Evolutionary conservation across 2,888 invertebrate genomes (phyloP).

Genomic region (Erpobdella octoculata): DNA sequence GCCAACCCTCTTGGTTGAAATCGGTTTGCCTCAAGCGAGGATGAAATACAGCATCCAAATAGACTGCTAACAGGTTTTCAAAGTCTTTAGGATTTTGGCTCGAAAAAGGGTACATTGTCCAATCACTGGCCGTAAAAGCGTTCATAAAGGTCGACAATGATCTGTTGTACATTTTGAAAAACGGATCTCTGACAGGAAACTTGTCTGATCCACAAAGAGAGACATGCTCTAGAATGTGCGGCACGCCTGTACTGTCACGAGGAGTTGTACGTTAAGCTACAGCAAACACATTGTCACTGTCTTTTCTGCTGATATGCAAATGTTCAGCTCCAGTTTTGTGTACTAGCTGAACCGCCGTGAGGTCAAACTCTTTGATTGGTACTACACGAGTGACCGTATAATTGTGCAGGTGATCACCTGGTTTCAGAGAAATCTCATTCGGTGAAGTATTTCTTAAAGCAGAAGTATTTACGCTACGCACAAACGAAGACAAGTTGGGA

Average conservation of each 20-base stretch:
- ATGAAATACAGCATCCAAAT: constrained; percentile 81
- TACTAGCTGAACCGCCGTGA: constrained; percentile 67
- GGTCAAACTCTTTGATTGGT: constrained; percentile 68
- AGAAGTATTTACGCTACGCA: too few relatives aligned
- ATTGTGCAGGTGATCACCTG: constrained; percentile 35
- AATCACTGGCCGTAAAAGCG: constrained; percentile 85
- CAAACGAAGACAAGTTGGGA: too few relatives aligned
- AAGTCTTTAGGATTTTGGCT: constrained; percentile 74
- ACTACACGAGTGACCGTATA: constrained; percentile 38
- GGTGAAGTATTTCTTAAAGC: too few relatives aligned
- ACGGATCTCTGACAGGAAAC: constrained; percentile 84
- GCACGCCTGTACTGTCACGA: constrained; percentile 75
- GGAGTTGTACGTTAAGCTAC: constrained; percentile 84
- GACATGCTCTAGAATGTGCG: constrained; percentile 87
- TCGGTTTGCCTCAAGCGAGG: constrained; percentile 74
- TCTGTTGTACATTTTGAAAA: constrained; percentile 87
- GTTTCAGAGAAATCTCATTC: constrained; percentile 7
- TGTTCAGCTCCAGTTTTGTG: constrained; percentile 72
- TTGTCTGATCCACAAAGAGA: constrained; percentile 79
- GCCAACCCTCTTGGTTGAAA: constrained; percentile 88
- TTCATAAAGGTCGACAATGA: constrained; percentile 92
- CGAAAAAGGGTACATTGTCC: constrained; percentile 86
- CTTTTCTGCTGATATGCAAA: constrained; percentile 77
- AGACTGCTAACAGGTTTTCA: constrained; percentile 74
- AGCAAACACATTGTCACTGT: constrained; percentile 78